Evolutionary conservation across 2,888 invertebrate species (phyloP), one percentile per base, ranked within the genome.

Genomic region (Molanna angustata): DNA sequence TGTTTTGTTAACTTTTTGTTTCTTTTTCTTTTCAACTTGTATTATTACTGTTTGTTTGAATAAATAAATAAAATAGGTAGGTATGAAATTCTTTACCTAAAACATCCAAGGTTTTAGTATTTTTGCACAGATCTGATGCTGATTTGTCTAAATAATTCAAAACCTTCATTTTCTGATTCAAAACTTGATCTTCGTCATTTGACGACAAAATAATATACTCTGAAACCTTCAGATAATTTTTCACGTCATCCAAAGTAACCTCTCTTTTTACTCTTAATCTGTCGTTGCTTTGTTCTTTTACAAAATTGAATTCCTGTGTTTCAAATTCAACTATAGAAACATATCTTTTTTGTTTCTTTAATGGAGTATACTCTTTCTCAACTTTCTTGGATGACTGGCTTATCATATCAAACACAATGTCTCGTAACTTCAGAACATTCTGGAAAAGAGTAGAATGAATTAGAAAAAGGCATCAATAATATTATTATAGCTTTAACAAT

Each of bases 171-270:
- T 53, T 60, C 46, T 54, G 55, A 40, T 41, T 54, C n/a, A 18
- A 14, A 20, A 49, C 17, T 13, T 46, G 40, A 16, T 44, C 40
- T 16, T 37, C 41, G 49, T 56, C 54, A 47, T 56, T 52, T 16
- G 58, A 52, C 7, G 43, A 52, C 11, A 42, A 31, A 43, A 56
- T 54, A 17, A 54, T 47, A 31, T 52, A 54, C 46, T 71, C 53
- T 9, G 59, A 56, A 4, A 56, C 39, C 43, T 53, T 48, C 20
- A 58, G 37, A 33, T 48, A 52, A 48, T 53, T 58, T 41, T 40
- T 42, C 0, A 58, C 33, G 48, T 58, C 54, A 14, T 52, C 51
- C 2, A 54, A 44, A 14, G 58, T 50, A 4, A 58, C 45, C 16
- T 47, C 52, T 31, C 58, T 44, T 42, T 55, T 58, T 4, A 17